Base-by-base conservation (phyloP, 2,888 invertebrate species). In the Pristionchus entomophagus region DNA sequence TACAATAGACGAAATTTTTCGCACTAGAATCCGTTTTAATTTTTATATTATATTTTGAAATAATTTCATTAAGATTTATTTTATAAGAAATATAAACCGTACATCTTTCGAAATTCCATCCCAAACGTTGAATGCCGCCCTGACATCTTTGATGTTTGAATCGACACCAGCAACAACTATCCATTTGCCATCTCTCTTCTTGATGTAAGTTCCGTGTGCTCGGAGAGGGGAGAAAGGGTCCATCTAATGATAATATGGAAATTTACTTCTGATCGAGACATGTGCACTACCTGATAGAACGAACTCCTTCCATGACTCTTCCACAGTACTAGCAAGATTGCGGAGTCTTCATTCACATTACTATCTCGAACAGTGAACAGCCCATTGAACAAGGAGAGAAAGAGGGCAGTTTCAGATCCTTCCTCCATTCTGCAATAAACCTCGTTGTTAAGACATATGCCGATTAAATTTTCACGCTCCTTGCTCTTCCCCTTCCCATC, bases 321-420 rank as follows among this genome's bases (percentile, higher is more conserved):
- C 65, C 17, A 32, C 17, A 65, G 14, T 19, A 77, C 45, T 5
- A 77, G 45, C 41, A 77, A 77, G 10, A 77, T 17, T 6, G 14
- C 19, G 6, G 12, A n/a, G n/a, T 45, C 26, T n/a, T 26, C 77
- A 41, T 41, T 45, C 22, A n/a, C 10, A 22, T 77, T 26, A 22
- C 12, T 41, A 4, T 56, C 29, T 17, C 19, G 35, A 2, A 82
- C 82, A 41, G 82, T 82, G 41, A 82, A 82, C 14, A 59, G 8
- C 38, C 82, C 86, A 19, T 84, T 32, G 86, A 91, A 89, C 0
- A 91, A 84, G n/a, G 83, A 83, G 22, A 91, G 87, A 65, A 91
- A 90, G 14, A 91, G 80, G 12, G 88, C 87, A 3, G 86, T 77
- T 81, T 91, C 90, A n/a, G 35, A 8, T 29, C 82, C 82, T 41